Evolutionary conservation across 2,888 invertebrate genomes (phyloP).

Genomic region (Athalia rosae): DNA sequence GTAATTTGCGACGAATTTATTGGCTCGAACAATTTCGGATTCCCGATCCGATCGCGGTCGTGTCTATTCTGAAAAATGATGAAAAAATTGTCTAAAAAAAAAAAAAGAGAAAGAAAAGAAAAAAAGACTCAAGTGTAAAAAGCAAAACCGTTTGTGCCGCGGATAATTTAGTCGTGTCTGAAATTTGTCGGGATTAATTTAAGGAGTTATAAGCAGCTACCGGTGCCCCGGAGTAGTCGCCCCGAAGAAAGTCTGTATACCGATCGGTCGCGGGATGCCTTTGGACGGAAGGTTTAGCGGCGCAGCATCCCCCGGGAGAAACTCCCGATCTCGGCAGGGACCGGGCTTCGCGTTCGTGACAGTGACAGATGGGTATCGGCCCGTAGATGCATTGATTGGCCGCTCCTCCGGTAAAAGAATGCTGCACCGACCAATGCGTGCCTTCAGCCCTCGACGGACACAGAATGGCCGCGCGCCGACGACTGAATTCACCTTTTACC

Average conservation of each 20-base stretch:
- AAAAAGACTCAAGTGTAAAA: background rate
- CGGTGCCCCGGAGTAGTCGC: slow-evolving; percentile 71
- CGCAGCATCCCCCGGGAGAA: slow-evolving; percentile 72
- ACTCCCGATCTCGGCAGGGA: slow-evolving; percentile 16
- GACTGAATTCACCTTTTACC: slow-evolving; percentile 48
- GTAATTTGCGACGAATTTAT: too few relatives aligned
- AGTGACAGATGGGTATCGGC: slow-evolving; percentile 74
- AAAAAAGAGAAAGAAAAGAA: background rate
- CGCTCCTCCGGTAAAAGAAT: slow-evolving; percentile 73
- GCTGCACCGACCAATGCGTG: slow-evolving; percentile 72
- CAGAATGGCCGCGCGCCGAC: slow-evolving; percentile 69
- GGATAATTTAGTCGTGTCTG: background rate
- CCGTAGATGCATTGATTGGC: slow-evolving; percentile 74
- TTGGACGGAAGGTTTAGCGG: slow-evolving; percentile 69
- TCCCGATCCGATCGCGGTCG: too few relatives aligned
- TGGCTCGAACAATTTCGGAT: too few relatives aligned
- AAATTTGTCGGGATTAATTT: slow-evolving; percentile 38
- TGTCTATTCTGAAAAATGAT: background rate
- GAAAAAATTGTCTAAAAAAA: background rate
- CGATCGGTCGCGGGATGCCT: too few relatives aligned
- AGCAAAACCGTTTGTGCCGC: background rate
- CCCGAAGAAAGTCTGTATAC: slow-evolving; percentile 65
- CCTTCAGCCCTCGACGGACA: slow-evolving; percentile 60
- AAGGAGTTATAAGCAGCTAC: slow-evolving; percentile 22
- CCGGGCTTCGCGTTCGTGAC: slow-evolving; percentile 58